These are phyloP conservation scores for Thamnaconus septentrionalis DNA, from an alignment of 2,113 vertebrate species.

Conservation along the genomic window DNA sequence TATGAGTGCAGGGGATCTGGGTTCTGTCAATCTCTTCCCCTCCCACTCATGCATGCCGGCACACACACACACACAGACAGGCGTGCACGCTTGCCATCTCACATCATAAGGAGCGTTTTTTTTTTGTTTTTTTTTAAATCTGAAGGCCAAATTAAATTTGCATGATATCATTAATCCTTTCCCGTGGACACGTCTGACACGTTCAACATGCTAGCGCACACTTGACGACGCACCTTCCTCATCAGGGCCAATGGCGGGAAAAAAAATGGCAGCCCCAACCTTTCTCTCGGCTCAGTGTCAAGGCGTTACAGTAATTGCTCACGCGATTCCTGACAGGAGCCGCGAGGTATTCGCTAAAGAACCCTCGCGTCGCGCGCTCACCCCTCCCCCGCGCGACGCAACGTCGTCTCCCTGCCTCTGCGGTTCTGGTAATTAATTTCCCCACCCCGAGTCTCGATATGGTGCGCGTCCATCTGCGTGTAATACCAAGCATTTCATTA, in stretches of 20 bases:
- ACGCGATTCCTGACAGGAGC: constrained; percentile 55
- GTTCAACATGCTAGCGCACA: constrained; percentile 5
- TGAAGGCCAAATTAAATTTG: constrained; percentile 49
- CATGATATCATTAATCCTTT: constrained; percentile 58
- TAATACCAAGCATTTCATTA: constrained; percentile 55
- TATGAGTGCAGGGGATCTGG: constrained; percentile 22
- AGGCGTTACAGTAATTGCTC: constrained; percentile 59
- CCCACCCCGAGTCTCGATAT: constrained; percentile 26
- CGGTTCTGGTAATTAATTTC: constrained; percentile 59
- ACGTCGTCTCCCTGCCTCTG: constrained; percentile 24
- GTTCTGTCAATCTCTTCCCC: constrained; percentile 12
- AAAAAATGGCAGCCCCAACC: constrained; percentile 54
- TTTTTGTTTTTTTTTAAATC: constrained; percentile 23
- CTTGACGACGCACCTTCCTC: not conserved
- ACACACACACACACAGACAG: constrained; percentile 14
- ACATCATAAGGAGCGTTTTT: constrained; percentile 22
- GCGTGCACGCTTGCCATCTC: constrained; percentile 3
- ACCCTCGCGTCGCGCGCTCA: constrained; percentile 31
- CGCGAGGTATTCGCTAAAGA: constrained; percentile 54
- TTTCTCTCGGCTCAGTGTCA: constrained; percentile 44
- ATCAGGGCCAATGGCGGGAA: constrained; percentile 5
- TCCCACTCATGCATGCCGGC: not conserved
- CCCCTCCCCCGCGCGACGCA: not conserved
- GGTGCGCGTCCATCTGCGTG: constrained; percentile 13
- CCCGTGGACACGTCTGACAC: constrained; percentile 33